A percentile compares a stretch with the other conserved stretches of the same genome.
Conservation (phyloP, 2,888 invertebrate species). For the Linnaemya vulpina region DNA sequence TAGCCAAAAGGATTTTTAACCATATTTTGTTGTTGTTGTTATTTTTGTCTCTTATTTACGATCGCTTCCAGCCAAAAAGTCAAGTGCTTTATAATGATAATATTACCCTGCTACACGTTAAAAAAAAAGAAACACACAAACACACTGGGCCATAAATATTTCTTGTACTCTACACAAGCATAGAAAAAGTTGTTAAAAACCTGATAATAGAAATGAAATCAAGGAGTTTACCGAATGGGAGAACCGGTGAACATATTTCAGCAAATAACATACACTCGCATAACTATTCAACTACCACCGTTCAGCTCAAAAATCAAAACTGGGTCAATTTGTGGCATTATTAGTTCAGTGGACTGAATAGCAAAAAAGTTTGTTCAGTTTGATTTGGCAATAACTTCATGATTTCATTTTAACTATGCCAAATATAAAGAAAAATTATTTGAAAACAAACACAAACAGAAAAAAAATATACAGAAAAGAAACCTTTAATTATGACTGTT, state of each 20-base stretch:
- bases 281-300: neutral
- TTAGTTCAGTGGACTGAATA: slow-evolving; percentile 76
- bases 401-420: slow-evolving; percentile 27
- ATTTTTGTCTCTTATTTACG: slow-evolving; percentile 9
- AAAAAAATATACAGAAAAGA: neutral
- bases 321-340: slow-evolving; percentile 76
- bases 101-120: slow-evolving; percentile 27
- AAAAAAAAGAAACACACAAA: neutral
- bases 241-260: slow-evolving; percentile 4
- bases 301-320: slow-evolving; percentile 66
- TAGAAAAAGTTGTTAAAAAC: slow-evolving; percentile 61
- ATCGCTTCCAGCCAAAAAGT: slow-evolving; percentile 42
- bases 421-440: slow-evolving; percentile 38
- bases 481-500: slow-evolving; percentile 64
- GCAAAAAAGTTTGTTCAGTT: slow-evolving; percentile 23
- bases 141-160: slow-evolving; percentile 3
- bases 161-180: neutral
- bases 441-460: slow-evolving; percentile 14
- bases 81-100: slow-evolving; percentile 58
- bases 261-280: neutral
- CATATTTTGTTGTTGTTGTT: neutral
- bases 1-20: neutral
- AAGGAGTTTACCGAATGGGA: slow-evolving; percentile 49
- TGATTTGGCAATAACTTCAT: slow-evolving; percentile 37
- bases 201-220: slow-evolving; percentile 65